Evolutionary conservation across 2,113 vertebrate species (phyloP).

Genomic region (Poeciliopsis turrubarensis): DNA sequence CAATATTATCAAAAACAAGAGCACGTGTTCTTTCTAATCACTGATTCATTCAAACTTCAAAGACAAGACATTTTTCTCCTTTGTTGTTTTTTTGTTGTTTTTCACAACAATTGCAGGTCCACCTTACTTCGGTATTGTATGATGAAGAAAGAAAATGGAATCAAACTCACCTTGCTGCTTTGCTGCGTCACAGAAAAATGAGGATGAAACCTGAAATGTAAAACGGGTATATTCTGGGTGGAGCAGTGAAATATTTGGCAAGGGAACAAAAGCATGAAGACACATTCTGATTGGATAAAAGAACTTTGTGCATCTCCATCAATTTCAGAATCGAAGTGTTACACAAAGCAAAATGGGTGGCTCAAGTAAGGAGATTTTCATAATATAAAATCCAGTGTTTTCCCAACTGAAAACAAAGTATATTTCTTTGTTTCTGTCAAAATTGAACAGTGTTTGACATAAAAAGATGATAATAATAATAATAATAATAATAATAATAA

Average conservation of each 20-base stretch:
- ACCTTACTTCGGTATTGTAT: background rate
- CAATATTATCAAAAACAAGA: background rate
- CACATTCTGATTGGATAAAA: background rate
- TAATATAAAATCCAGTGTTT: too few species aligned
- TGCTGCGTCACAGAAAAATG: constrained; percentile 26
- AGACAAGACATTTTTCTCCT: too few species aligned
- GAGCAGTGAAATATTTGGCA: constrained; percentile 2
- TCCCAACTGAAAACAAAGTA: too few species aligned
- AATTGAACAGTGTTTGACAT: too few species aligned
- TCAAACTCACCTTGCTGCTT: background rate
- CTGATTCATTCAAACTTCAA: background rate
- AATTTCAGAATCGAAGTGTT: background rate
- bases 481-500: too few species aligned
- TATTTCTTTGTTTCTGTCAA: too few species aligned
- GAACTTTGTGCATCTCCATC: too few species aligned
- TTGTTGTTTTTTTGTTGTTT: too few species aligned
- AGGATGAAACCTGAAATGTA: background rate
- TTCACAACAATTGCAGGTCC: background rate
- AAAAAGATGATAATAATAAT: too few species aligned
- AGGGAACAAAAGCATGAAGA: background rate
- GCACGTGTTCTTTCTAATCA: too few species aligned
- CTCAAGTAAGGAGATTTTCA: too few species aligned
- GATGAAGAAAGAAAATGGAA: background rate
- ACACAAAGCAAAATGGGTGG: too few species aligned
- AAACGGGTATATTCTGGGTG: constrained; percentile 28